Percentiles rank a stretch among this genome's conserved stretches.
Evolutionary conservation across 2,888 invertebrate genomes (phyloP).

Genomic region (Acronicta aceris): DNA sequence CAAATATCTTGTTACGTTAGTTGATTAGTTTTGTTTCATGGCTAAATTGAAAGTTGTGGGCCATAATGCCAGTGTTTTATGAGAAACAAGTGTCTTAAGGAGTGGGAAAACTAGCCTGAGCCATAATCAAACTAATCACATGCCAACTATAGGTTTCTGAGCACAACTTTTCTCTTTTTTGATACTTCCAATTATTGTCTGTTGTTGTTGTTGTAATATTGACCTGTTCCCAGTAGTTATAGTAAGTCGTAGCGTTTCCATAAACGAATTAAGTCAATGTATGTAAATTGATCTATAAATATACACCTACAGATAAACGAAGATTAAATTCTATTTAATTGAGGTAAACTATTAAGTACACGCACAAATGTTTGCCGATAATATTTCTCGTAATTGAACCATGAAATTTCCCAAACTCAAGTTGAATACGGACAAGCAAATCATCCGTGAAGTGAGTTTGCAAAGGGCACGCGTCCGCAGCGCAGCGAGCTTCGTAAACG

Average conservation of each 20-base stretch:
- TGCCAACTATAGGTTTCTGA: not conserved
- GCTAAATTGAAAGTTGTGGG: constrained; percentile 50
- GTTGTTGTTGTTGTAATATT: too few relatives aligned
- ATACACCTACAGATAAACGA: too few relatives aligned
- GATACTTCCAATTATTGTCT: constrained; percentile 3
- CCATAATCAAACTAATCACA: constrained; percentile 3
- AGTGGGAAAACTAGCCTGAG: not conserved
- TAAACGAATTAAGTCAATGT: too few relatives aligned
- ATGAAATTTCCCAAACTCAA: constrained; percentile 54
- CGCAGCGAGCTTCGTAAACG: constrained; percentile 57
- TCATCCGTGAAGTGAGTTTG: constrained; percentile 68
- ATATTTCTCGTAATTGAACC: constrained; percentile 44
- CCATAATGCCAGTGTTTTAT: constrained; percentile 47
- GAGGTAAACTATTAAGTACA: constrained; percentile 22
- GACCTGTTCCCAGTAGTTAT: not conserved
- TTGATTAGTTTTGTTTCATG: constrained; percentile 64
- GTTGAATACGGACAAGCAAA: constrained; percentile 61
- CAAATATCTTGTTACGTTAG: constrained; percentile 61
- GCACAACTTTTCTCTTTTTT: not conserved
- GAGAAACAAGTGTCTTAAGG: constrained; percentile 10
- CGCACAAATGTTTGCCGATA: constrained; percentile 32
- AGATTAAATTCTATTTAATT: not conserved
- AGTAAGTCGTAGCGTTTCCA: too few relatives aligned
- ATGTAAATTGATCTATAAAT: too few relatives aligned
- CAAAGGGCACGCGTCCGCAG: constrained; percentile 59